phyloP scores from a whole-genome alignment of 2,888 invertebrate genomes.

The Melinaea marsaeus region DNA sequence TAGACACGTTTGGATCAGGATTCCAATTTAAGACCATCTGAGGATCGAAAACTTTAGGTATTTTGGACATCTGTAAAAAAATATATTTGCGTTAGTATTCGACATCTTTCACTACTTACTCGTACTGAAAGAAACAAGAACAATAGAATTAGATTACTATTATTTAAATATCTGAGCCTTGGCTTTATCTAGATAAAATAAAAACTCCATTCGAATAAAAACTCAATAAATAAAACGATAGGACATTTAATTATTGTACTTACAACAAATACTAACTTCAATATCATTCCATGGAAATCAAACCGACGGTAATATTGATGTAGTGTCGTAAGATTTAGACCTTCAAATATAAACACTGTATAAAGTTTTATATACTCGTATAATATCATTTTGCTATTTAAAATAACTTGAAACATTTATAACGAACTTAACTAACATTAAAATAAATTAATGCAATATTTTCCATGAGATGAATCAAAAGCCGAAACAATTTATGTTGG shows the following conservation, averaged over 20 bases:
- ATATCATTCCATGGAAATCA: slow-evolving; percentile 46
- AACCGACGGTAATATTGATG: slow-evolving; percentile 54
- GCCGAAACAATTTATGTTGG: too few species aligned
- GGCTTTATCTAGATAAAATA: too few species aligned
- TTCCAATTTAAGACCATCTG: slow-evolving; percentile 1
- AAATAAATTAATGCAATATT: too few species aligned
- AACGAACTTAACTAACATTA: background rate
- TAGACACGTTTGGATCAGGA: slow-evolving; percentile 38
- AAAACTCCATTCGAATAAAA: too few species aligned
- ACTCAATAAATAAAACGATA: too few species aligned
- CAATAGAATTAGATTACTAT: too few species aligned
- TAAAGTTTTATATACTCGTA: too few species aligned
- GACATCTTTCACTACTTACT: background rate
- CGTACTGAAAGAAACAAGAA: too few species aligned
- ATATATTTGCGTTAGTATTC: background rate
- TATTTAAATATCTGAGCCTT: too few species aligned
- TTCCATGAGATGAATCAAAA: too few species aligned
- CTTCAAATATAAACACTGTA: slow-evolving; percentile 23
- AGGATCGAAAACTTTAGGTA: slow-evolving; percentile 9
- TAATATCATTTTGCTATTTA: background rate
- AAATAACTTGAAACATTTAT: background rate
- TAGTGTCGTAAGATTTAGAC: slow-evolving; percentile 30
- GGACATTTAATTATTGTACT: slow-evolving; percentile 29
- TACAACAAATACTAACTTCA: slow-evolving; percentile 53
- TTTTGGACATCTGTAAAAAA: slow-evolving; percentile 12